Conservation (phyloP, 2,888 invertebrate species). For the Ennomos fuscantarius region DNA sequence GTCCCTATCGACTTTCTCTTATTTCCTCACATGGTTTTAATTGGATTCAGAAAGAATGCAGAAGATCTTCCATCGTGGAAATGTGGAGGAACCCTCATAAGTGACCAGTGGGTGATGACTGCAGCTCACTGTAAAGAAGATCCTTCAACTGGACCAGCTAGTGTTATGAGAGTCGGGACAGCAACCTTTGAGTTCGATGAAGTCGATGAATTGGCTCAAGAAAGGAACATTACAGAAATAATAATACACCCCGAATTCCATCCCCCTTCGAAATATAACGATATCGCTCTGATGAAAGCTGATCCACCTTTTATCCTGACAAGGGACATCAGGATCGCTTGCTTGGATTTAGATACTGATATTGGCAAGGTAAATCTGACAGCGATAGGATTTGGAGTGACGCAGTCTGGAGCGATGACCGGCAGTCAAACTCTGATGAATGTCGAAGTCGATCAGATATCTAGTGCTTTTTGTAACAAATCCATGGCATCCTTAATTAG, state of each 20-base stretch:
- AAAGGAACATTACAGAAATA: constrained; percentile 70
- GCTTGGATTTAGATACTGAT: constrained; percentile 72
- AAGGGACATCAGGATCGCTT: constrained; percentile 86
- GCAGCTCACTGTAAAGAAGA: constrained; percentile 78
- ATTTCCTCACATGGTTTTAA: constrained; percentile 87
- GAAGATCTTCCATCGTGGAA: constrained; percentile 62
- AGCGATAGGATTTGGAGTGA: constrained; percentile 88
- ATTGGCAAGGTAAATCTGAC: constrained; percentile 66
- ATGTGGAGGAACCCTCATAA: constrained; percentile 76
- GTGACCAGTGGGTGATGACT: constrained; percentile 72
- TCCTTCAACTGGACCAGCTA: constrained; percentile 75
- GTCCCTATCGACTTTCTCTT: constrained; percentile 78
- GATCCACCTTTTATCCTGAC: constrained; percentile 75
- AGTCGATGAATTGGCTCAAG: constrained; percentile 80
- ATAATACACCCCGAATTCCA: constrained; percentile 84
- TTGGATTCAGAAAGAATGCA: constrained; percentile 59
- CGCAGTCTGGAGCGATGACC: constrained; percentile 64
- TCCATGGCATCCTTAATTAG: constrained; percentile 71
- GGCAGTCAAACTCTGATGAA: constrained; percentile 80
- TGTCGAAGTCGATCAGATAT: constrained; percentile 72
- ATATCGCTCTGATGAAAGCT: constrained; percentile 87
- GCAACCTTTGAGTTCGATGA: constrained; percentile 80
- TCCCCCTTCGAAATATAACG: constrained; percentile 85
- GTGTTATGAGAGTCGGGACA: constrained; percentile 82
- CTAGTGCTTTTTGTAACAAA: constrained; percentile 62